Evolutionary conservation across 2,888 invertebrate genomes (phyloP), one percentile per base, ranked within the genome.

Genomic region (Plemyria rubiginata): DNA sequence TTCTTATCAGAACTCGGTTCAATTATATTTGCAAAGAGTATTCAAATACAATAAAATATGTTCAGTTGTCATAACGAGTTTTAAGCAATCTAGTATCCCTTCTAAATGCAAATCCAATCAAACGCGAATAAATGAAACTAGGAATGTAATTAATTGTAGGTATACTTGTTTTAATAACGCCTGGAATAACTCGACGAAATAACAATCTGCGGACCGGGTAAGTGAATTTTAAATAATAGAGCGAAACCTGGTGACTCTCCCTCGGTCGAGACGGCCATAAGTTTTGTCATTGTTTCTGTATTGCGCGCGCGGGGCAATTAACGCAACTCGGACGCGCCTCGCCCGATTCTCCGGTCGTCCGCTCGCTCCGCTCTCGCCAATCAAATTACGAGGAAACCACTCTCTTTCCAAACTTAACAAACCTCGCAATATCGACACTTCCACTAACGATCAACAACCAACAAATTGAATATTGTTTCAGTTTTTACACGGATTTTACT

Each of bases 221-320:
- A 92, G 87, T 90, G 87, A 90, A 88, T 92, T 92, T 91, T 88
- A 88, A 90, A 91, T 90, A 89, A 89, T 88, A 91, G 79, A 86
- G 86, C 83, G 85, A 84, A 81, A 85, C 82, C 81, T 84, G 78
- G 83, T 84, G 84, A 79, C 78, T 79, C 78, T 80, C 73, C 60
- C 54, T 55, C 76, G 80, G 77, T 78, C 82, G 84, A 82, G 81
- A 81, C 84, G 84, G 75, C 74, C 76, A 80, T 78, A 90, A 92
- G 85, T 90, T 92, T 89, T 90, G 88, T 89, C 88, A 91, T 92
- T 92, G 92, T 92, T 91, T 88, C 87, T 85, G 85, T 90, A 91
- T 91, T 90, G 90, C 87, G 84, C 87, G 90, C 87, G 84, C 87
- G 81, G 77, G 87, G 92, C 92, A 92, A 92, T 92, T 92, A 92